Percentiles rank a stretch among this genome's conserved stretches.
Evolutionary conservation across 2,797 vertebrate species (phyloP).

Genomic region (Enteromius paludinosus): DNA sequence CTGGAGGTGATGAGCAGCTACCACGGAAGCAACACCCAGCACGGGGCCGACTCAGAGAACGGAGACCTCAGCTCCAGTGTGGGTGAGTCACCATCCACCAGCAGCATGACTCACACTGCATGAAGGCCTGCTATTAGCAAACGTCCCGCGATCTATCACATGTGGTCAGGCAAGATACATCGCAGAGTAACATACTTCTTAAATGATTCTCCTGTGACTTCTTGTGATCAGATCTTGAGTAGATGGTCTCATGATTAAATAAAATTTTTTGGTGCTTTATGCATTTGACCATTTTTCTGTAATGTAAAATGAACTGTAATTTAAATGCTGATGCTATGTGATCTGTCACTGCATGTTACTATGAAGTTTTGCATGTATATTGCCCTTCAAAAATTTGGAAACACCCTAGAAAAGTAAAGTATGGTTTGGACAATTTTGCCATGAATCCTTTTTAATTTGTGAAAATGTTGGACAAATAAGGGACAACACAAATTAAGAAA

Average conservation of each 20-base stretch:
- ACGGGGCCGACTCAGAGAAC: conserved; percentile 92
- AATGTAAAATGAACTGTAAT: background rate
- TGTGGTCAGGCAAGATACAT: conserved; percentile 1
- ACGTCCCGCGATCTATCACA: background rate
- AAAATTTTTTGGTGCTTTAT: background rate
- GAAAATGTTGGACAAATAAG: too few relatives aligned
- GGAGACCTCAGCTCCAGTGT: conserved; percentile 96
- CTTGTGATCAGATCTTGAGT: background rate
- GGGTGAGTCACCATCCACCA: conserved; percentile 81
- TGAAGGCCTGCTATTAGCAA: background rate
- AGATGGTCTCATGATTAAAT: background rate
- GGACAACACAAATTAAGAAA: too few relatives aligned
- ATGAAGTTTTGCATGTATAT: background rate
- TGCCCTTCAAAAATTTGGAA: too few relatives aligned
- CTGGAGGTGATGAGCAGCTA: conserved; percentile 99
- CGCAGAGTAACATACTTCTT: background rate
- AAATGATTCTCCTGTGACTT: background rate
- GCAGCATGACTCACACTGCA: conserved; percentile 9
- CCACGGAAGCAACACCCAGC: conserved; percentile 93
- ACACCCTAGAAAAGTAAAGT: too few relatives aligned
- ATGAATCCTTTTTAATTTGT: too few relatives aligned
- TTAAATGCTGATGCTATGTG: background rate
- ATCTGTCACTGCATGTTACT: background rate
- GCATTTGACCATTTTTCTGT: background rate
- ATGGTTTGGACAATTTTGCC: too few relatives aligned